Conservation (phyloP, 2,113 vertebrate genomes). For the Siniperca chuatsi region DNA sequence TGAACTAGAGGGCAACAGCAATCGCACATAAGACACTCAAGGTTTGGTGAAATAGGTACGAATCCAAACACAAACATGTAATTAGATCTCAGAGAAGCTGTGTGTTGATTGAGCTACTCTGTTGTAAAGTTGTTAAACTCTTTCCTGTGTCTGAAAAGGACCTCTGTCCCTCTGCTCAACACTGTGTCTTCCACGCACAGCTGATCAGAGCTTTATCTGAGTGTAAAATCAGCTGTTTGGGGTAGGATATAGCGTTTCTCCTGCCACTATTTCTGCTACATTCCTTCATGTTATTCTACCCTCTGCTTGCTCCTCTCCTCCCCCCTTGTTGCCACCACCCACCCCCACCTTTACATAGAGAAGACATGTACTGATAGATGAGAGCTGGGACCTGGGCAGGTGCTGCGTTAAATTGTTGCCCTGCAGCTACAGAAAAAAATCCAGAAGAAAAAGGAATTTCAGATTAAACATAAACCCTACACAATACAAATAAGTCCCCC, state of each 20-base stretch:
- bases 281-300: slow-evolving; percentile 84
- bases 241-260: slow-evolving; percentile 78
- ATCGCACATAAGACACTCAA: slow-evolving; percentile 18
- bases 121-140: slow-evolving; percentile 51
- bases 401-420: slow-evolving; percentile 83
- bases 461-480: slow-evolving; percentile 85
- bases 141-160: slow-evolving; percentile 26
- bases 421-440: slow-evolving; percentile 77
- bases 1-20: not conserved
- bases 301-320: slow-evolving; percentile 38
- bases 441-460: slow-evolving; percentile 87
- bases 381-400: slow-evolving; percentile 79
- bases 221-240: slow-evolving; percentile 80
- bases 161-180: slow-evolving; percentile 17
- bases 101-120: slow-evolving; percentile 62
- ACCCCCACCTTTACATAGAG: slow-evolving; percentile 57
- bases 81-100: slow-evolving; percentile 60
- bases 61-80: slow-evolving; percentile 72
- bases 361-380: slow-evolving; percentile 77
- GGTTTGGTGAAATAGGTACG: slow-evolving; percentile 31
- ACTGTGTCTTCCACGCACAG: slow-evolving; percentile 62
- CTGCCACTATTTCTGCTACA: slow-evolving; percentile 79
- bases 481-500: slow-evolving; percentile 89
- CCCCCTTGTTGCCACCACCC: slow-evolving; percentile 38
- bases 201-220: slow-evolving; percentile 78